phyloP scores from a whole-genome alignment of 2,888 invertebrate genomes.

The Agrochola circellaris region DNA sequence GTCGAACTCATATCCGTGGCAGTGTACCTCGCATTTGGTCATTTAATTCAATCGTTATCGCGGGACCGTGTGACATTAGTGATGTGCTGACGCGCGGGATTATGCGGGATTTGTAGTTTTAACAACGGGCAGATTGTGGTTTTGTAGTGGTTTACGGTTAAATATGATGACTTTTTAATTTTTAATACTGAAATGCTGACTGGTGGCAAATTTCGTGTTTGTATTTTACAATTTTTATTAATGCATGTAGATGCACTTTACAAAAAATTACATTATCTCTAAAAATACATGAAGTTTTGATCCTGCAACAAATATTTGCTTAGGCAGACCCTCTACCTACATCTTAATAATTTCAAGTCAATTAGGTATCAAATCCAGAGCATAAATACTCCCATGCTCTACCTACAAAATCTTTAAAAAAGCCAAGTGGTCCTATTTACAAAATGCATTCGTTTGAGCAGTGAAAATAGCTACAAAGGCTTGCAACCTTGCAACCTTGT shows the following conservation, averaged over 20 bases:
- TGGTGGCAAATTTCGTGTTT: background rate
- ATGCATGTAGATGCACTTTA: background rate
- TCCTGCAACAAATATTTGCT: background rate
- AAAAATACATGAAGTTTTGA: background rate
- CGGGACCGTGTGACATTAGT: constrained; percentile 40
- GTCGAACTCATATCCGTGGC: constrained; percentile 33
- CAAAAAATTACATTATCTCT: background rate
- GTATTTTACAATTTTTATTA: background rate
- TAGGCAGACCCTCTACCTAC: too few relatives aligned
- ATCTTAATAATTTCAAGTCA: background rate
- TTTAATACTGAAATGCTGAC: background rate
- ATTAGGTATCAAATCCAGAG: background rate
- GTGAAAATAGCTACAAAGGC: constrained; percentile 49
- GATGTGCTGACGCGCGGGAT: constrained; percentile 49
- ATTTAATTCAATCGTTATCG: constrained; percentile 51
- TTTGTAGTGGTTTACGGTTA: constrained; percentile 36
- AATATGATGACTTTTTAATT: constrained; percentile 14
- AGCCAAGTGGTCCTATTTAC: constrained; percentile 22
- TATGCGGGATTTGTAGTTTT: constrained; percentile 57
- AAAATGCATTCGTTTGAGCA: constrained; percentile 46
- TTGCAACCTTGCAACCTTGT: constrained; percentile 15
- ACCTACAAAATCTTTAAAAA: constrained; percentile 16
- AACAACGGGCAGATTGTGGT: constrained; percentile 35
- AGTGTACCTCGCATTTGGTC: constrained; percentile 6
- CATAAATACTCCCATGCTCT: background rate